These are phyloP conservation scores for Pristis pectinata DNA, from an alignment of 2,797 vertebrate species.

Conservation along the genomic window DNA sequence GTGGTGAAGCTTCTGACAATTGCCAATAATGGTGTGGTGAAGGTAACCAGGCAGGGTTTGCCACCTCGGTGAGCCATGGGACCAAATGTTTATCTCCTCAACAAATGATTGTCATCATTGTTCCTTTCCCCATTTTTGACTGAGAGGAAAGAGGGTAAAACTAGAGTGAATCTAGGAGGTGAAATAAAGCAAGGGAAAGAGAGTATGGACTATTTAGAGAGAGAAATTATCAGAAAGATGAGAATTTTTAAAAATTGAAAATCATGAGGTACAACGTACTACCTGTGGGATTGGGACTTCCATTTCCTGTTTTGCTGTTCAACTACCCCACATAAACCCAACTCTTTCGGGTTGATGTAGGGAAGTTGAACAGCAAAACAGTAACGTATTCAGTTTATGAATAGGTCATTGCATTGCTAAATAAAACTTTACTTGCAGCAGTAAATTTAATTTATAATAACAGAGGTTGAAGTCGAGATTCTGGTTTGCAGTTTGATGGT, in stretches of 20 bases:
- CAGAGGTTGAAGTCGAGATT: background rate
- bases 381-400: background rate
- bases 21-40: background rate
- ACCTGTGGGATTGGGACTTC: background rate
- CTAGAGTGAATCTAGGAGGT: background rate
- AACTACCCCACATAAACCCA: background rate
- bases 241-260: no score
- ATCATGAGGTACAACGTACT: background rate
- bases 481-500: background rate
- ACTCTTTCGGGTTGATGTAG: background rate
- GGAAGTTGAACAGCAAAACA: background rate
- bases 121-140: no score
- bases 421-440: background rate
- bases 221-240: no score
- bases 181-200: background rate
- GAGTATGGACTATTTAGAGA: background rate
- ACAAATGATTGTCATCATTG: background rate
- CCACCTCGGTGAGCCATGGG: background rate
- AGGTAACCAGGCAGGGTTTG: background rate
- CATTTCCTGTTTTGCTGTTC: background rate
- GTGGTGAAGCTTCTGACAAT: no score
- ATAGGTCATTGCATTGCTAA: background rate
- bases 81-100: background rate
- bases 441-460: background rate
- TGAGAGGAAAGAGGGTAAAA: background rate